Percentiles rank a stretch among this genome's conserved stretches.
Conservation (phyloP, 2,113 vertebrate genomes). For the Gasterosteus aculeatus region DNA sequence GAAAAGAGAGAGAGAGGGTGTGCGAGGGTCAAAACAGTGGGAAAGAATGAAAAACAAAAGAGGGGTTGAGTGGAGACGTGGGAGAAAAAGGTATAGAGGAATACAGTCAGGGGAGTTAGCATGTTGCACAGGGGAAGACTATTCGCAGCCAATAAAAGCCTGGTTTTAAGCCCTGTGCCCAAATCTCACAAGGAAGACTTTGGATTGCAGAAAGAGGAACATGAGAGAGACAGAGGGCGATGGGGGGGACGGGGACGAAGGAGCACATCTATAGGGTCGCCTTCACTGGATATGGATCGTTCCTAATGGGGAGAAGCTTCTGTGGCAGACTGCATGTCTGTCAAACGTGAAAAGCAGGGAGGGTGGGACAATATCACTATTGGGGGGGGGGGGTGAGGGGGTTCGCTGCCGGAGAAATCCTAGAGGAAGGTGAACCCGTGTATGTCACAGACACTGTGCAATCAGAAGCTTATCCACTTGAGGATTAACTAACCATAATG, state of each 20-base stretch:
- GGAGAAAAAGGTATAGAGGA: constrained; percentile 43
- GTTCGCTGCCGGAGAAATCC: neutral
- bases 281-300: constrained; percentile 75
- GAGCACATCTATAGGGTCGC: constrained; percentile 54
- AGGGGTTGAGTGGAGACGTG: constrained; percentile 29
- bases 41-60: constrained; percentile 58
- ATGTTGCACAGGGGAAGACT: constrained; percentile 53
- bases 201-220: constrained; percentile 67
- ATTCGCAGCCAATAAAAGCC: constrained; percentile 63
- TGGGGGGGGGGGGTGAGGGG: neutral
- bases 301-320: constrained; percentile 61
- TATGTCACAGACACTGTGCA: constrained; percentile 32
- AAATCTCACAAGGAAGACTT: constrained; percentile 49
- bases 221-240: constrained; percentile 49
- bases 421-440: constrained; percentile 14
- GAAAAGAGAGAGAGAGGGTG: constrained; percentile 23
- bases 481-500: constrained; percentile 58
- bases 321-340: constrained; percentile 53
- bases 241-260: constrained; percentile 19
- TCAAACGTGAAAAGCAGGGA: constrained; percentile 20
- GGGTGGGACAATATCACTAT: constrained; percentile 29
- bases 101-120: constrained; percentile 37
- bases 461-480: constrained; percentile 49
- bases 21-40: constrained; percentile 43
- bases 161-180: constrained; percentile 59